These are phyloP conservation scores for Macrotrachela quadricornifera DNA, from an alignment of 1,140 invertebrate genomes.

Conservation along the genomic window DNA sequence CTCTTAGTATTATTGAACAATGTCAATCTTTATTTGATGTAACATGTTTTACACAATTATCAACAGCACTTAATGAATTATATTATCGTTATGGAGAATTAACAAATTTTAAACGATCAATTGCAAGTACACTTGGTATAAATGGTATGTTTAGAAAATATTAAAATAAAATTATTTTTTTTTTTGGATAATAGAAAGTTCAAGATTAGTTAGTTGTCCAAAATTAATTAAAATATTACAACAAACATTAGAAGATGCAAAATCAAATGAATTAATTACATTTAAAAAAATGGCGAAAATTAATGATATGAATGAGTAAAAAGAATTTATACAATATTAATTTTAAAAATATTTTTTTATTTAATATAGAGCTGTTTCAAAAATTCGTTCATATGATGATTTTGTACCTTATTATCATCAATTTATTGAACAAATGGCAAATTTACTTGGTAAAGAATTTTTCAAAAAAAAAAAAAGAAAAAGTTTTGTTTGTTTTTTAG, in stretches of 20 bases:
- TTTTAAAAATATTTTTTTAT: background rate
- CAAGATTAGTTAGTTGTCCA: no score
- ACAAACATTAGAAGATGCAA: background rate
- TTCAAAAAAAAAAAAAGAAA: no score
- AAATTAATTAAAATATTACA: no score
- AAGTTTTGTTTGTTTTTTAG: background rate
- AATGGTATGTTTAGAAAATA: background rate
- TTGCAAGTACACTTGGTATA: conserved; percentile 1
- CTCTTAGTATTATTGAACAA: background rate
- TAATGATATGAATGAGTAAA: background rate
- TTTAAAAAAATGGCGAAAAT: background rate
- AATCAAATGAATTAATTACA: background rate
- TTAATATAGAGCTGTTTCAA: background rate
- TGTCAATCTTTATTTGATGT: conserved; percentile 6
- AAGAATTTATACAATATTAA: background rate
- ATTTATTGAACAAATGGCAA: conserved; percentile 1
- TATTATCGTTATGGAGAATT: conserved; percentile 7
- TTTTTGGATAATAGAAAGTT: no score
- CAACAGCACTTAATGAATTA: conserved; percentile 6
- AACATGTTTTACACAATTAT: conserved; percentile 1
- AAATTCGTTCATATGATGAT: conserved; percentile 1
- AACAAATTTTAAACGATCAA: conserved; percentile 3
- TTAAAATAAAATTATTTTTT: no score
- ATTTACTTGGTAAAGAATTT: background rate
- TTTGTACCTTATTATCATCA: conserved; percentile 3